phyloP scores from a whole-genome alignment of 2,113 vertebrate species.

The Panurus biarmicus region DNA sequence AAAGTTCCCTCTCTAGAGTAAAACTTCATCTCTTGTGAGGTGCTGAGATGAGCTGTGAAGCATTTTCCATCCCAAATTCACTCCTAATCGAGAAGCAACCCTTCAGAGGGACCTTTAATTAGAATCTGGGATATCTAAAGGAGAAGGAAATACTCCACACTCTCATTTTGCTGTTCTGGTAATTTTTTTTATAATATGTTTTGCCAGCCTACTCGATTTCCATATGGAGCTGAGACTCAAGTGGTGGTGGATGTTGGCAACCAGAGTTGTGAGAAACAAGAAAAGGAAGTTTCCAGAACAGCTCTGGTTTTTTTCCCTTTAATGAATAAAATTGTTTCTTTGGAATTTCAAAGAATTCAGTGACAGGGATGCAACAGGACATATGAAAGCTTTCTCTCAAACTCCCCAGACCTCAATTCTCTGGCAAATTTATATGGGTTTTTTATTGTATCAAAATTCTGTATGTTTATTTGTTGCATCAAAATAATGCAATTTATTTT shows the following conservation, averaged over 20 bases:
- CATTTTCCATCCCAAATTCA: neutral
- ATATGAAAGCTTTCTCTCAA: neutral
- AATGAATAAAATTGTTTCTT: neutral
- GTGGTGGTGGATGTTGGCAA: neutral
- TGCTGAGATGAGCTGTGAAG: neutral
- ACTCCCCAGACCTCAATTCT: neutral
- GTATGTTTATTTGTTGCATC: neutral
- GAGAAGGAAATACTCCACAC: neutral
- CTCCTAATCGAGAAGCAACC: neutral
- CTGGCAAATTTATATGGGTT: neutral
- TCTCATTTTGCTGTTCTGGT: neutral
- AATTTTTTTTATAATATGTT: neutral
- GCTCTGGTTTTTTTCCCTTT: neutral
- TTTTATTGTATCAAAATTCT: neutral
- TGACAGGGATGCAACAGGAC: neutral
- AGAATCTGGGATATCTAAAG: neutral
- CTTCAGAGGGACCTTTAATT: neutral
- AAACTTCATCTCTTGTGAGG: neutral
- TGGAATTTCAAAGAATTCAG: neutral
- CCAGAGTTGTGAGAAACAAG: neutral
- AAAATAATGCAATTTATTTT: neutral
- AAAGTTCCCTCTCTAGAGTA: neutral
- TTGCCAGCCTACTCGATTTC: neutral
- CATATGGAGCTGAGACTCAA: neutral
- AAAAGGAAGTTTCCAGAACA: neutral